phyloP scores from a whole-genome alignment of 1,140 invertebrate genomes.

The Drosophila willistoni region DNA sequence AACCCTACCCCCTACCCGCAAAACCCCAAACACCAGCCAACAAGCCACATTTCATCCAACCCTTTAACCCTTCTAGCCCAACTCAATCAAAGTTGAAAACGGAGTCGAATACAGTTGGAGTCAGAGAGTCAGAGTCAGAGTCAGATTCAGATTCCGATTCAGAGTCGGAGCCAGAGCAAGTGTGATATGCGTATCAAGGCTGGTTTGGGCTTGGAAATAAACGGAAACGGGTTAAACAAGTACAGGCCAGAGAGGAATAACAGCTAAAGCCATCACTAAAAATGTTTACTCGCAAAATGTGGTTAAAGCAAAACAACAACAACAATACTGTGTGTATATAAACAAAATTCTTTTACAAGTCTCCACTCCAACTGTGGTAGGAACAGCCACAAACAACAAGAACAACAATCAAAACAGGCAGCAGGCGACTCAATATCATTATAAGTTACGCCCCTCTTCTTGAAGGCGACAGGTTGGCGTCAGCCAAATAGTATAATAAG shows the following conservation, averaged over 20 bases:
- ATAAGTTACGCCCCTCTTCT: constrained; percentile 50
- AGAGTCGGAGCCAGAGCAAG: constrained; percentile 38
- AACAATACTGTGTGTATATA: not conserved
- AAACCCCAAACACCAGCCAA: not conserved
- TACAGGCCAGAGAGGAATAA: constrained; percentile 42
- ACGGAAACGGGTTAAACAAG: constrained; percentile 66
- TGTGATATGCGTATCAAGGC: constrained; percentile 69
- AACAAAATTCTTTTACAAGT: constrained; percentile 10
- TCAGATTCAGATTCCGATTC: too few relatives aligned
- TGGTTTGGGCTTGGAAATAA: constrained; percentile 31
- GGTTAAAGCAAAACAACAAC: not conserved
- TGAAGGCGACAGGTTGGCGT: constrained; percentile 72
- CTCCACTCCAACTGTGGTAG: not conserved
- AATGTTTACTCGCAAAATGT: constrained; percentile 21
- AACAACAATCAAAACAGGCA: constrained; percentile 31
- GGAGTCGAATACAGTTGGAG: too few relatives aligned
- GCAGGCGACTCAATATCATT: constrained; percentile 35
- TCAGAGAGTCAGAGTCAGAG: too few relatives aligned
- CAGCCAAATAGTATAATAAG: constrained; percentile 70
- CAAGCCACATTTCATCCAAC: not conserved
- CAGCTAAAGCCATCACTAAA: constrained; percentile 49
- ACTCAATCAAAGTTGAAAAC: not conserved
- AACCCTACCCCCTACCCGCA: not conserved
- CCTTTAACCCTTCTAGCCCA: not conserved
- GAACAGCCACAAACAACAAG: constrained; percentile 20